A percentile compares a stretch with the other conserved stretches of the same genome.
Evolutionary conservation across 2,888 invertebrate species (phyloP).

Genomic region (Melieria crassipennis): DNA sequence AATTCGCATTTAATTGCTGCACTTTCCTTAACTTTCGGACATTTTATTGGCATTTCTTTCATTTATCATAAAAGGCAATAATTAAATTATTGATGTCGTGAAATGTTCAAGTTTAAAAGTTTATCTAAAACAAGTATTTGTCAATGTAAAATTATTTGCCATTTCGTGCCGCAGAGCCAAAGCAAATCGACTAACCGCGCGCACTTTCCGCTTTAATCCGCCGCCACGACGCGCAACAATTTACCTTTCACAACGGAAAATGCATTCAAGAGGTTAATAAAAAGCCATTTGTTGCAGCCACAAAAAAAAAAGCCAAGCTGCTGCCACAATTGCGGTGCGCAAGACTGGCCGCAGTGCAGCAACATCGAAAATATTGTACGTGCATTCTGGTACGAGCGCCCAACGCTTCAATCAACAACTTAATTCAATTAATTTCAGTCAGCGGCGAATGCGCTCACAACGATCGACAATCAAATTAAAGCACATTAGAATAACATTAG

Average conservation of each 20-base stretch:
- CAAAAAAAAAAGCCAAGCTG: conserved; percentile 1
- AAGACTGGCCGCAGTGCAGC: conserved; percentile 4
- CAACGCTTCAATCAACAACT: conserved; percentile 57
- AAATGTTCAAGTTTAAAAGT: no score
- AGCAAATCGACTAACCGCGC: no score
- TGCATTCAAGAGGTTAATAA: conserved; percentile 23
- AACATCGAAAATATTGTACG: neutral
- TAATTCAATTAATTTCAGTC: conserved; percentile 56
- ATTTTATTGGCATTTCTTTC: no score
- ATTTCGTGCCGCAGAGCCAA: no score
- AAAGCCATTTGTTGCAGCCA: conserved; percentile 11
- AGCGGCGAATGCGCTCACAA: conserved; percentile 13
- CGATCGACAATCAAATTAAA: conserved; percentile 32
- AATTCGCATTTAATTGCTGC: no score
- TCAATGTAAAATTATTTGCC: no score
- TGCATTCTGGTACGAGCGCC: conserved; percentile 22
- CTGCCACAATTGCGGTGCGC: neutral
- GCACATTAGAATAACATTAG: conserved; percentile 30
- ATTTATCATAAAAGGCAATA: no score
- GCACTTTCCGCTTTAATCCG: no score
- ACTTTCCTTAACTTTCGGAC: no score
- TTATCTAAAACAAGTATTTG: no score
- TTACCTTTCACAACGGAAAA: conserved; percentile 27
- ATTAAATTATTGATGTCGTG: no score
- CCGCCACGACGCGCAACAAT: neutral